phyloP scores from a whole-genome alignment of 2,888 invertebrate genomes.

The Brachyopa scutellaris region DNA sequence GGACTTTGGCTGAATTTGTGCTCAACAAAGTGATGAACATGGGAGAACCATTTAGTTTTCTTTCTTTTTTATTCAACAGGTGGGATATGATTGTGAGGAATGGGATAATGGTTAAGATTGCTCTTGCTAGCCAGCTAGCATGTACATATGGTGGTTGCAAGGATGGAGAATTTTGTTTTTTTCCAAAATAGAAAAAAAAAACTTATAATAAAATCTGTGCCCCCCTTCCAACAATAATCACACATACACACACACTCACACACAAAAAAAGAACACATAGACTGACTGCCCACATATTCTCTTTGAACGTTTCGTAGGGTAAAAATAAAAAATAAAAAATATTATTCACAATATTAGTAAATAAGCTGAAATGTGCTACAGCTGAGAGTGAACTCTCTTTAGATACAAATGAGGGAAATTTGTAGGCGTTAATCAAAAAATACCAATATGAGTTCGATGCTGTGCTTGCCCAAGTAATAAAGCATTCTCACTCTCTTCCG shows the following conservation, averaged over 20 bases:
- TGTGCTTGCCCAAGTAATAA: conserved; percentile 82
- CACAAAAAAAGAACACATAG: conserved; percentile 42
- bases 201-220: neutral
- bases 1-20: conserved; percentile 66
- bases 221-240: conserved; percentile 4
- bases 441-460: conserved; percentile 82
- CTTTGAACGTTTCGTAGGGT: neutral
- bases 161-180: conserved; percentile 8
- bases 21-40: conserved; percentile 53
- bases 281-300: conserved; percentile 9
- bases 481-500: conserved; percentile 82
- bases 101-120: conserved; percentile 1
- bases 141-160: conserved; percentile 2
- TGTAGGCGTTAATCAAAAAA: conserved; percentile 81
- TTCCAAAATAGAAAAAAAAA: conserved; percentile 15
- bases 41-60: conserved; percentile 26
- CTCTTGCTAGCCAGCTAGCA: conserved; percentile 2
- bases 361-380: conserved; percentile 73
- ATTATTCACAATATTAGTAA: conserved; percentile 55
- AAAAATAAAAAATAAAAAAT: conserved; percentile 31
- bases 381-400: conserved; percentile 66
- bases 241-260: conserved; percentile 5
- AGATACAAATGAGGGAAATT: conserved; percentile 73
- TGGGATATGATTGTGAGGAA: conserved; percentile 40
- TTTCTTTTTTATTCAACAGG: conserved; percentile 20